A percentile compares a stretch with the other conserved stretches of the same genome.
These are phyloP conservation scores for Coregonus suidteri DNA, from an alignment of 2,797 vertebrate genomes.

Conservation along the genomic window DNA sequence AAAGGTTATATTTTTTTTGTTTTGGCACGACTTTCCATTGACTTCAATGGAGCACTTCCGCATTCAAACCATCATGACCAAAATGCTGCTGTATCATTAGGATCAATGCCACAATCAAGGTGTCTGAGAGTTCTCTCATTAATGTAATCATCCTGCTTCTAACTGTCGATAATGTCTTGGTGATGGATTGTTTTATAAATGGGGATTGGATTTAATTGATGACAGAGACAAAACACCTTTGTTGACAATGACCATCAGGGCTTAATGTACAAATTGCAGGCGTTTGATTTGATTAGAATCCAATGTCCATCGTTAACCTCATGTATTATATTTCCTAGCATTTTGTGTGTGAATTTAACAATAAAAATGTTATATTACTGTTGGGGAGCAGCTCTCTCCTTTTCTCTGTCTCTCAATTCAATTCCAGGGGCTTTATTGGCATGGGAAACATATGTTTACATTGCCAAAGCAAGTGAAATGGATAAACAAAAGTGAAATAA, in stretches of 20 bases:
- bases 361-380: too few species aligned
- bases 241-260: neutral
- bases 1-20: neutral
- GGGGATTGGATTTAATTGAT: slow-evolving; percentile 24
- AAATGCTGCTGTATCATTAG: neutral
- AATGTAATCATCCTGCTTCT: slow-evolving; percentile 21
- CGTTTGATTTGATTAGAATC: neutral
- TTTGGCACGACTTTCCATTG: neutral
- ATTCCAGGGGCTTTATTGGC: too few species aligned
- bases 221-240: neutral
- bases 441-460: too few species aligned
- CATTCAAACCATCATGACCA: neutral
- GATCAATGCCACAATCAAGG: slow-evolving; percentile 28
- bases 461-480: too few species aligned
- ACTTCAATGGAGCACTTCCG: neutral
- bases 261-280: neutral
- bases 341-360: too few species aligned
- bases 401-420: neutral
- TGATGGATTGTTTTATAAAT: slow-evolving; percentile 36
- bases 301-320: too few species aligned
- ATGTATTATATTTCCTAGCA: too few species aligned
- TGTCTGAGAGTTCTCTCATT: slow-evolving; percentile 22
- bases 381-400: too few species aligned
- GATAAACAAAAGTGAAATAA: too few species aligned
- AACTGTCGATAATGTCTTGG: slow-evolving; percentile 27